These are phyloP conservation scores for Dasyurus viverrinus DNA, from an alignment of 2,113 vertebrate species.

Conservation along the genomic window DNA sequence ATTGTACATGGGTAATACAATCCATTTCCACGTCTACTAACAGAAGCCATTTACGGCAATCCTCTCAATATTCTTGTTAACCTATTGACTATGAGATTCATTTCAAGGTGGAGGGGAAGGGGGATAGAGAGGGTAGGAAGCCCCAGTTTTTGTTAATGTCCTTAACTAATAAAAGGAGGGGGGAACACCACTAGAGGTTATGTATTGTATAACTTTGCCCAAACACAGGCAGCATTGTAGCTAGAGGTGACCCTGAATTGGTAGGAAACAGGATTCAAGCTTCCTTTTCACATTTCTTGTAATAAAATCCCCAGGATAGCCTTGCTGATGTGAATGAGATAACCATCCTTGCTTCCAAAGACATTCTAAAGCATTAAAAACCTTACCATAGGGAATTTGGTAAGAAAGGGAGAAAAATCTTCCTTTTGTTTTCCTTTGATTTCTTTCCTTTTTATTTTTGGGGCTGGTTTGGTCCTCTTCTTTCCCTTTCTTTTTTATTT, in stretches of 20 bases:
- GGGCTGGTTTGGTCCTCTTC: slow-evolving; percentile 64
- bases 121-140: neutral
- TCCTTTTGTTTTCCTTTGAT: slow-evolving; percentile 65
- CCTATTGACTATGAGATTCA: neutral
- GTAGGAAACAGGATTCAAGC: slow-evolving; percentile 49
- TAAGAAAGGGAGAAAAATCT: slow-evolving; percentile 69
- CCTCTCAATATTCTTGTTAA: slow-evolving; percentile 27
- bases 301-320: slow-evolving; percentile 66
- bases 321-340: slow-evolving; percentile 72
- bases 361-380: slow-evolving; percentile 75
- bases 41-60: slow-evolving; percentile 7
- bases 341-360: slow-evolving; percentile 71
- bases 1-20: slow-evolving; percentile 18
- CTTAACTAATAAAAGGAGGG: slow-evolving; percentile 52
- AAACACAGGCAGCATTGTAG: slow-evolving; percentile 26
- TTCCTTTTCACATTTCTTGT: slow-evolving; percentile 60
- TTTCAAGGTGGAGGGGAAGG: neutral
- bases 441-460: slow-evolving; percentile 73
- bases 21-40: neutral
- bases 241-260: slow-evolving; percentile 72
- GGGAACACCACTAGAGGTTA: neutral
- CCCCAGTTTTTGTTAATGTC: neutral
- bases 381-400: slow-evolving; percentile 65
- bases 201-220: slow-evolving; percentile 43
- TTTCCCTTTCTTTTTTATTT: slow-evolving; percentile 69